phyloP scores from a whole-genome alignment of 1,140 invertebrate species.

The Ruditapes philippinarum region DNA sequence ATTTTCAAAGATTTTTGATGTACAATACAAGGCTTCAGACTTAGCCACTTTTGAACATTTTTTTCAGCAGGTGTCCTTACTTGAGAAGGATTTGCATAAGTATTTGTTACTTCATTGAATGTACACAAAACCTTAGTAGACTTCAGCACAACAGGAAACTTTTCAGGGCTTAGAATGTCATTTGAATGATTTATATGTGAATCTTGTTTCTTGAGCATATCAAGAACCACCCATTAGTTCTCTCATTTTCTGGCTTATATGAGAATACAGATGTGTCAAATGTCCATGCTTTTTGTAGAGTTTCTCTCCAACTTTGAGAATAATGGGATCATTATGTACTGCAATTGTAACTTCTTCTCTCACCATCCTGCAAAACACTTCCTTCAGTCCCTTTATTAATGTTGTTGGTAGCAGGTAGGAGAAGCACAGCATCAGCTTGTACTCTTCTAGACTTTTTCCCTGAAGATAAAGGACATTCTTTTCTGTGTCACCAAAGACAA shows the following conservation, averaged over 20 bases:
- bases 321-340: conserved; percentile 23
- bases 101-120: no score
- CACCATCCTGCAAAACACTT: background rate
- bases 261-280: background rate
- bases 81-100: no score
- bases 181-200: no score
- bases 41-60: no score
- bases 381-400: background rate
- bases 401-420: background rate
- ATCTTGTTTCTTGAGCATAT: no score
- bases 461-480: background rate
- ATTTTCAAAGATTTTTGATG: no score
- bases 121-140: no score
- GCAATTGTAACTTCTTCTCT: background rate
- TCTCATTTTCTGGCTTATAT: conserved; percentile 32
- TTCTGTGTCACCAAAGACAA: conserved; percentile 10
- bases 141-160: no score
- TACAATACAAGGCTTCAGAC: no score
- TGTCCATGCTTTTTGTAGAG: conserved; percentile 2
- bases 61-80: no score
- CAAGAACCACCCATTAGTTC: no score
- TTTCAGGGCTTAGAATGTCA: no score
- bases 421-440: background rate
- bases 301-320: conserved; percentile 27
- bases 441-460: background rate